phyloP scores from a whole-genome alignment of 1,140 invertebrate genomes.

The Caenorhabditis inopinata region DNA sequence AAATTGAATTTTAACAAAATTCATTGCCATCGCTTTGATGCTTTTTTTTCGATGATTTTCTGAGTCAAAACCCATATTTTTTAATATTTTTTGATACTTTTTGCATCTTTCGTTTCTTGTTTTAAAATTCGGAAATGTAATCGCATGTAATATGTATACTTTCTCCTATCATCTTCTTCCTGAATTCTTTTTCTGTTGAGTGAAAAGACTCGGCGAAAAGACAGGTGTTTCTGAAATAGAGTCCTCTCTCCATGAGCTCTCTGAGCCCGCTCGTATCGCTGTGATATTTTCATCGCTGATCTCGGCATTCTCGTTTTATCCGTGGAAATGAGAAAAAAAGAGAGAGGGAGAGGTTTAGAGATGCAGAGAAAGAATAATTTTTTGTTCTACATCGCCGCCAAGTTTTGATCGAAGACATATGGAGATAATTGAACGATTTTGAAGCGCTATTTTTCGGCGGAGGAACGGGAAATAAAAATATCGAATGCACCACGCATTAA shows the following conservation, averaged over 20 bases:
- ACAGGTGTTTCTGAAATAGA: slow-evolving; percentile 8
- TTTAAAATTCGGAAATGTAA: neutral
- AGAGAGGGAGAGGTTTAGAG: neutral
- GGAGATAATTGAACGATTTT: neutral
- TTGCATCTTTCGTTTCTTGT: no score
- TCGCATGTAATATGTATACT: neutral
- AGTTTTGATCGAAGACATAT: slow-evolving; percentile 2
- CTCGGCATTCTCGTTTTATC: neutral
- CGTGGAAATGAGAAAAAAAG: neutral
- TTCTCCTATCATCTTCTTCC: no score
- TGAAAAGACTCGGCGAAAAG: neutral
- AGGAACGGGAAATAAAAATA: no score
- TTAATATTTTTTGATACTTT: no score
- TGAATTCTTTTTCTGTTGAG: no score
- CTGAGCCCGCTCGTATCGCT: neutral
- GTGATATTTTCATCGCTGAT: neutral
- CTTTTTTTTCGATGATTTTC: neutral
- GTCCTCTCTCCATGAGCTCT: no score
- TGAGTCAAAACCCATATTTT: neutral
- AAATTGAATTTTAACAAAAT: no score
- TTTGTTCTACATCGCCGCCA: neutral
- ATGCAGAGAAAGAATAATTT: neutral
- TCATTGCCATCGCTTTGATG: no score
- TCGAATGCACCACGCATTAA: no score
- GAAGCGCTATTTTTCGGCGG: neutral